Evolutionary conservation across 2,797 vertebrate genomes (phyloP), one percentile per base, ranked within the genome.

Genomic region (Rhinoraja longicauda): DNA sequence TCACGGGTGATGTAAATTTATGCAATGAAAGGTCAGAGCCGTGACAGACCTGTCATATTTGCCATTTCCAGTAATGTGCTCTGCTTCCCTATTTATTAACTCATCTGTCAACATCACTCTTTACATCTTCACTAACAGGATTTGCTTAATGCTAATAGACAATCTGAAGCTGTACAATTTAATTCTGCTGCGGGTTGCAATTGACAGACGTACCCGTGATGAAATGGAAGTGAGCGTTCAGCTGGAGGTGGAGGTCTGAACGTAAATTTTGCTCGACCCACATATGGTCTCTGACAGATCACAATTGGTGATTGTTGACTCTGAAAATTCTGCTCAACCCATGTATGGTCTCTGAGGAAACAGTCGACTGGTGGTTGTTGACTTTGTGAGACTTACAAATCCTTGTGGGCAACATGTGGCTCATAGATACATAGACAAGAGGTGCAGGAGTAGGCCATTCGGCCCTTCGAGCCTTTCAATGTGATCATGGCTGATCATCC

Each of bases 21-120:
- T 73, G 90, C 67, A 39, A 67, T 88, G 21, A 88, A 86, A 67
- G 59, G 59, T n/a, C 59, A 29, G 26, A 91, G 53, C 36, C 24
- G 2, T 91, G 88, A 90, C 88, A 45, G 32, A 39, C 64, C 32
- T 91, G 70, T 91, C 67, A 73, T 91, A 53, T 73, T 91, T 91
- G 24, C 36, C 67, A 73, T 73, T 72, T 91, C 39, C 70, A 26
- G 12, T 45, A 73, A 91, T 45, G n/a, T 90, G 15, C 70, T 91
- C 39, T 91, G 90, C 67, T 73, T 91, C 32, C 10, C 39, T 21
- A 26, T 73, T 53, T n/a, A 75, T 73, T 73, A 73, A 91, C 70
- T 70, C 67, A 73, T 73, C 90, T 91, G 26, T 91, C 90, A 91
- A 91, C 90, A 73, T 91, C 62, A 91, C 36, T 39, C 67, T 90